These are phyloP conservation scores for Labroides dimidiatus DNA, from an alignment of 2,797 vertebrate genomes.

Conservation along the genomic window DNA sequence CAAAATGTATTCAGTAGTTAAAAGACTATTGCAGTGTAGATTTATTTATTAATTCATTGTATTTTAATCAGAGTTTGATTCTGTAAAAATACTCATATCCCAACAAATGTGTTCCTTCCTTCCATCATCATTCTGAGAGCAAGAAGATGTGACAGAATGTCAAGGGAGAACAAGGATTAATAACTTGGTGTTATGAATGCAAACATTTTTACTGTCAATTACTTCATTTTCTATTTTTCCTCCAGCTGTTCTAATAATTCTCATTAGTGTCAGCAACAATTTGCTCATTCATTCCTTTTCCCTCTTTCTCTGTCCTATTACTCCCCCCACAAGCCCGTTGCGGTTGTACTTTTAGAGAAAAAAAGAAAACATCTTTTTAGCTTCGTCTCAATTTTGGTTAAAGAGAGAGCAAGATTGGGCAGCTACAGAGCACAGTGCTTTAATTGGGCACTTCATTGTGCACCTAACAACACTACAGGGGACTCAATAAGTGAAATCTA, in stretches of 20 bases:
- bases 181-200: constrained; percentile 31
- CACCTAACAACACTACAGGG: constrained; percentile 27
- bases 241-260: constrained; percentile 31
- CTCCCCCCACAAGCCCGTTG: constrained; percentile 3
- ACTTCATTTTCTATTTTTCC: constrained; percentile 33
- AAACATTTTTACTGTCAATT: constrained; percentile 38
- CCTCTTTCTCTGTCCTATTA: constrained; percentile 4
- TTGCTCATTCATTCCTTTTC: constrained; percentile 12
- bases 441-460: constrained; percentile 31
- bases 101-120: constrained; percentile 3
- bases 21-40: background rate
- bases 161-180: constrained; percentile 22
- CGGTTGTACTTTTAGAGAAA: background rate
- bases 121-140: constrained; percentile 1
- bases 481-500: constrained; percentile 26
- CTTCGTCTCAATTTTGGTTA: constrained; percentile 10
- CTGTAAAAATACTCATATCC: background rate
- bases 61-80: constrained; percentile 16
- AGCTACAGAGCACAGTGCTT: constrained; percentile 5
- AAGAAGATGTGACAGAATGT: constrained; percentile 32
- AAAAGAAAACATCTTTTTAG: background rate
- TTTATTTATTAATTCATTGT: background rate
- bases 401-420: constrained; percentile 8
- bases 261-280: constrained; percentile 23
- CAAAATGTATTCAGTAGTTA: background rate